phyloP scores from a whole-genome alignment of 2,888 invertebrate species.

The Thereva nobilitata region DNA sequence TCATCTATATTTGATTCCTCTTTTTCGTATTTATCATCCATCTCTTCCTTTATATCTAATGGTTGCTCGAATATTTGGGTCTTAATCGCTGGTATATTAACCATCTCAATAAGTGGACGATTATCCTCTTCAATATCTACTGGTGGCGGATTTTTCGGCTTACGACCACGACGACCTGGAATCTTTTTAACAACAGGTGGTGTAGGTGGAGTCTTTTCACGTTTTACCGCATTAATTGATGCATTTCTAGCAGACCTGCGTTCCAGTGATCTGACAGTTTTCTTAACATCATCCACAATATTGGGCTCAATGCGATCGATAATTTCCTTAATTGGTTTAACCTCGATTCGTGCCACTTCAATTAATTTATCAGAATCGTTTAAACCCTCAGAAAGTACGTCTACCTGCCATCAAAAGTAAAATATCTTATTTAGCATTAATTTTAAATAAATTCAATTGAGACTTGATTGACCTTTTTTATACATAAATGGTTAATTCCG shows the following conservation, averaged over 20 bases:
- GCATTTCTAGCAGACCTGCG: neutral
- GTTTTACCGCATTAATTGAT: neutral
- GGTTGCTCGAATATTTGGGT: neutral
- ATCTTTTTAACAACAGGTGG: neutral
- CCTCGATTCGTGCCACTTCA: conserved; percentile 17
- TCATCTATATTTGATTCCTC: conserved; percentile 48
- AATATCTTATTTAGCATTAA: too few relatives aligned
- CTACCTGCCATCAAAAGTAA: conserved; percentile 10
- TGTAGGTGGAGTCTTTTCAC: neutral
- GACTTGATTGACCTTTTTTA: too few relatives aligned
- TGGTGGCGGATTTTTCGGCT: conserved; percentile 10
- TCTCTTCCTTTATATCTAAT: neutral
- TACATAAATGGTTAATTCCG: too few relatives aligned
- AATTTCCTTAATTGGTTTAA: conserved; percentile 20
- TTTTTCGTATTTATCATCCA: conserved; percentile 34
- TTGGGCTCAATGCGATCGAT: neutral
- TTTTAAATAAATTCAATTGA: too few relatives aligned
- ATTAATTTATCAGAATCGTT: conserved; percentile 23
- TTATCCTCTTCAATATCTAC: neutral
- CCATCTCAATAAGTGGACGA: neutral
- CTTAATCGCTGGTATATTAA: conserved; percentile 7
- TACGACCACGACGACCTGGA: conserved; percentile 10
- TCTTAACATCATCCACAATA: neutral
- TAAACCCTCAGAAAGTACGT: conserved; percentile 22
- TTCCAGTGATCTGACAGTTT: neutral